phyloP scores from a whole-genome alignment of 2,888 invertebrate genomes.

The Tryphoninae sp. region DNA sequence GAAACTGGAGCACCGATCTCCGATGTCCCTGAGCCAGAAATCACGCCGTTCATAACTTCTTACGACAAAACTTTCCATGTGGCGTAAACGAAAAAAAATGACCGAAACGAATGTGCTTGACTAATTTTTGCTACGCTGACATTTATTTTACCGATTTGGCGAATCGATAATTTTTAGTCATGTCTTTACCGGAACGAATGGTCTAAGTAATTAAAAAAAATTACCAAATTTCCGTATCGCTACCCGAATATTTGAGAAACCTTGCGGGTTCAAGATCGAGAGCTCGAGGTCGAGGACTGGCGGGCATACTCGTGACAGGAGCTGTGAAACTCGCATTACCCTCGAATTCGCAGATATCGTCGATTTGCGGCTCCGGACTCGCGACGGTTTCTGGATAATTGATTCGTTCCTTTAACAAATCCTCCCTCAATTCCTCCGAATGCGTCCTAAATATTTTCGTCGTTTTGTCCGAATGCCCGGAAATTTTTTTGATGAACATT shows the following conservation, averaged over 20 bases:
- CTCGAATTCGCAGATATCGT: conserved; percentile 79
- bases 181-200: neutral
- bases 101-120: too few relatives aligned
- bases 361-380: conserved; percentile 76
- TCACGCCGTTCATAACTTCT: neutral
- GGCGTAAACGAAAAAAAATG: neutral
- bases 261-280: conserved; percentile 86
- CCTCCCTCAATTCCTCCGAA: conserved; percentile 79
- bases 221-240: conserved; percentile 91
- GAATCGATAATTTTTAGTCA: too few relatives aligned
- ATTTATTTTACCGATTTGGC: too few relatives aligned
- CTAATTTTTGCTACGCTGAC: too few relatives aligned
- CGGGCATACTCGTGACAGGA: conserved; percentile 72
- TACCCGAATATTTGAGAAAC: conserved; percentile 86
- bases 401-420: conserved; percentile 86
- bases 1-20: conserved; percentile 46
- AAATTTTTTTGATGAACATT: conserved; percentile 84
- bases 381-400: conserved; percentile 88
- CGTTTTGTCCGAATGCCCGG: conserved; percentile 70
- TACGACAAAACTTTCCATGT: neutral
- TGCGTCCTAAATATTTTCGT: conserved; percentile 77
- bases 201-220: conserved; percentile 34
- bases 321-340: conserved; percentile 67
- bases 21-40: conserved; percentile 15
- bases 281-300: conserved; percentile 86